These are phyloP conservation scores for Umimayanthus chanpuru DNA, from an alignment of 92 coral and sea anemone genomes.

Conservation along the genomic window DNA sequence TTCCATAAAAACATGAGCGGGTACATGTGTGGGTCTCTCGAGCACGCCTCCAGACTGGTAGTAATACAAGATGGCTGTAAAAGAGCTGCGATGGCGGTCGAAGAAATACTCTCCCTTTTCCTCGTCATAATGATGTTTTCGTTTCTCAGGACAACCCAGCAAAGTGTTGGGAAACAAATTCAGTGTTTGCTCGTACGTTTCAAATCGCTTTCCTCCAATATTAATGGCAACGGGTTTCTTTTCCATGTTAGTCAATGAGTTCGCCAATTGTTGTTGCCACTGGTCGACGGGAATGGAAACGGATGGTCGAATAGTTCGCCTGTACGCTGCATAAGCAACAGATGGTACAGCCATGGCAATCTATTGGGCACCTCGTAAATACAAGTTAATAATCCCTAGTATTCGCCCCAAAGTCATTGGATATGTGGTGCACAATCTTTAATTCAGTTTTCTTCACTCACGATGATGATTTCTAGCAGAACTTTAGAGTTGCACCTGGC, in stretches of 20 bases:
- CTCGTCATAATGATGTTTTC: constrained; percentile 75
- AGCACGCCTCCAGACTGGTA: constrained; percentile 94
- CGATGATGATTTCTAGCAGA: neutral
- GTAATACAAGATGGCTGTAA: constrained; percentile 92
- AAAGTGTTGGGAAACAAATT: constrained; percentile 88
- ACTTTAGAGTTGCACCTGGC: constrained; percentile 6
- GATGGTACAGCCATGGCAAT: constrained; percentile 38
- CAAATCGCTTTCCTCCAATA: constrained; percentile 90
- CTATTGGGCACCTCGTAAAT: constrained; percentile 29
- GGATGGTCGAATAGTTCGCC: constrained; percentile 30
- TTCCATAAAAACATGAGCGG: constrained; percentile 80
- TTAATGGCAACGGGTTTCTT: constrained; percentile 76
- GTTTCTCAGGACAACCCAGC: constrained; percentile 78
- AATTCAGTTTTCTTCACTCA: constrained; percentile 19
- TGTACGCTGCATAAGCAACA: constrained; percentile 44
- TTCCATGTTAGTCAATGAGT: constrained; percentile 41
- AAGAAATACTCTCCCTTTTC: constrained; percentile 87
- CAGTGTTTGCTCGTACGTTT: constrained; percentile 87
- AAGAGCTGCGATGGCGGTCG: constrained; percentile 95
- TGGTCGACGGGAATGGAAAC: constrained; percentile 33
- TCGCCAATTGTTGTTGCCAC: constrained; percentile 42
- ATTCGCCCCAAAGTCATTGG: constrained; percentile 18
- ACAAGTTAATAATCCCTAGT: neutral
- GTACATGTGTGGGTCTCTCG: constrained; percentile 82
- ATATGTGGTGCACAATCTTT: neutral